These are phyloP conservation scores for Podotricha telesiphe DNA, from an alignment of 2,888 invertebrate genomes.

Conservation along the genomic window DNA sequence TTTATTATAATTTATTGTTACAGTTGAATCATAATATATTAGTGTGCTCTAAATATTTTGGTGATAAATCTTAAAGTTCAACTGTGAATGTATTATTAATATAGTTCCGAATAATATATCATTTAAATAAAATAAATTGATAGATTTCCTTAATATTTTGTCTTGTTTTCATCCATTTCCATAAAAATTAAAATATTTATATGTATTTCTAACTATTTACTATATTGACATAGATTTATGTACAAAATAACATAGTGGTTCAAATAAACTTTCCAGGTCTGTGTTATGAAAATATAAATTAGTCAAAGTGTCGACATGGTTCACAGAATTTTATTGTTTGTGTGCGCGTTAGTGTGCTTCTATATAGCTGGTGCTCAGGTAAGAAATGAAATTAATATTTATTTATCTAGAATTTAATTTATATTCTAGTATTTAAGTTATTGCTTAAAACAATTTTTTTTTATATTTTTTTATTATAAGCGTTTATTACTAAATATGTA, in stretches of 20 bases:
- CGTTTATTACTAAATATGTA: no score
- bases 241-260: conserved; percentile 6
- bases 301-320: conserved; percentile 54
- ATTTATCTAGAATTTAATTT: not conserved
- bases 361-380: conserved; percentile 58
- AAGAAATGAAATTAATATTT: conserved; percentile 44
- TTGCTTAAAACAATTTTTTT: no score
- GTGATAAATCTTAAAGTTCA: conserved; percentile 1
- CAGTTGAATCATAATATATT: not conserved
- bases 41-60: not conserved
- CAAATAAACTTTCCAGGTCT: conserved; percentile 24
- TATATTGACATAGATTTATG: not conserved
- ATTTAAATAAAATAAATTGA: not conserved
- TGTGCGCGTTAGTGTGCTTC: conserved; percentile 57
- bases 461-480: no score
- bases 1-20: not conserved
- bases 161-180: no score
- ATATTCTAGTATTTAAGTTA: no score
- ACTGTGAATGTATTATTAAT: not conserved
- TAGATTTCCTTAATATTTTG: no score
- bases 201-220: not conserved
- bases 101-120: not conserved
- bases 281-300: conserved; percentile 44
- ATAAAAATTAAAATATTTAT: not conserved
- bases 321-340: conserved; percentile 55